Conservation (phyloP, 2,113 vertebrate genomes). For the Rana temporaria region DNA sequence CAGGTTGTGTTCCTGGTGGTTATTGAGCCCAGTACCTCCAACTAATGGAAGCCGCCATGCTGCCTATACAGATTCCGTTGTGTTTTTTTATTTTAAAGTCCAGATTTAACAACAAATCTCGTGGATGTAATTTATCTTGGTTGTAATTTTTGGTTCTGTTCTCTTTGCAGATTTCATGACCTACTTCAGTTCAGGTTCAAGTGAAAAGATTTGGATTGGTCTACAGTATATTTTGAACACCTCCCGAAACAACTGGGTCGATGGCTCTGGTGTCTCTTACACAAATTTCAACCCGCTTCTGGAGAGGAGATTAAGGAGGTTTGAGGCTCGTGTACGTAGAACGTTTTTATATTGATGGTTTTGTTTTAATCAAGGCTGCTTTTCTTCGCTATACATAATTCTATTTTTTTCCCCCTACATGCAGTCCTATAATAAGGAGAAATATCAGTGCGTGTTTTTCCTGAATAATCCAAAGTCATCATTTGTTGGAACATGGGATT, state of each 20-base stretch:
- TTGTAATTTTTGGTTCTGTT: background rate
- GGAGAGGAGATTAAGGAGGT: constrained; percentile 72
- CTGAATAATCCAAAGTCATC: constrained; percentile 80
- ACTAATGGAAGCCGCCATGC: too few relatives aligned
- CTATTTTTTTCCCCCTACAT: background rate
- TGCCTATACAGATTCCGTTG: too few relatives aligned
- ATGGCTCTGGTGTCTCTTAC: constrained; percentile 76
- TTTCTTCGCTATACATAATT: background rate
- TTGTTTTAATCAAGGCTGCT: background rate
- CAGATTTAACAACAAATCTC: too few relatives aligned
- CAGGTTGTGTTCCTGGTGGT: too few relatives aligned
- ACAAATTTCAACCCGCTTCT: constrained; percentile 87
- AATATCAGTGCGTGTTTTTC: constrained; percentile 80
- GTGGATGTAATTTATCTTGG: too few relatives aligned
- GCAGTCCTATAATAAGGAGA: constrained; percentile 76
- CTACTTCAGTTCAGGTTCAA: constrained; percentile 75
- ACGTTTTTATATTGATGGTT: background rate
- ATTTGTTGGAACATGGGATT: constrained; percentile 91
- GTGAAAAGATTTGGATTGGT: constrained; percentile 85
- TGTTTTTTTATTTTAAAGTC: too few relatives aligned
- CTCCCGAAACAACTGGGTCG: constrained; percentile 77
- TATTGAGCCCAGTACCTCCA: too few relatives aligned
- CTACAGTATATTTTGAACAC: constrained; percentile 71
- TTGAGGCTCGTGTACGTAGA: constrained; percentile 79
- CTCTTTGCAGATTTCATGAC: constrained; percentile 86